A percentile compares a stretch with the other conserved stretches of the same genome.
phyloP scores from a whole-genome alignment of 2,113 vertebrate species.

The Panthera leo region DNA sequence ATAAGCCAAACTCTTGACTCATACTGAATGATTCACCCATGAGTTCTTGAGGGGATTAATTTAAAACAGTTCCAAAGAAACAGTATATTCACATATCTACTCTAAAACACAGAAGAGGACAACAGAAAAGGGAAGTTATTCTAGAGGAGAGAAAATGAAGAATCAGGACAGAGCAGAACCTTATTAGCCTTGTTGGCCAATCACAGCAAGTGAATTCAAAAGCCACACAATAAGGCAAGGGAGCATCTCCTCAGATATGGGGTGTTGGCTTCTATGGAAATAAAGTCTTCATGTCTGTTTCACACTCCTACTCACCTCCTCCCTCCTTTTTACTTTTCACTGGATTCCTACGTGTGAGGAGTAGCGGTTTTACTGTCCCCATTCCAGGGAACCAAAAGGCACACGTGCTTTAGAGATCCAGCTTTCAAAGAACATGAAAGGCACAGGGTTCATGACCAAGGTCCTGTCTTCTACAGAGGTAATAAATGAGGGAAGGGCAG shows the following conservation, averaged over 20 bases:
- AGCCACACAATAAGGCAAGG: neutral
- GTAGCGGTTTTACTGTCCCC: neutral
- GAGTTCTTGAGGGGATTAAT: constrained; percentile 76
- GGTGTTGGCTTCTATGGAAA: neutral
- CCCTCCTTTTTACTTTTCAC: neutral
- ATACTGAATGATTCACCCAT: constrained; percentile 76
- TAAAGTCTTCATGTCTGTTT: neutral
- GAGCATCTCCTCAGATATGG: neutral
- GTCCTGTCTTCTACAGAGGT: neutral
- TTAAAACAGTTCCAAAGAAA: constrained; percentile 73
- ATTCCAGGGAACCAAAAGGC: neutral
- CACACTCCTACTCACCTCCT: constrained; percentile 15
- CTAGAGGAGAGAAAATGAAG: constrained; percentile 5
- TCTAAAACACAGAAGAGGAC: constrained; percentile 50
- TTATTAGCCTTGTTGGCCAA: neutral
- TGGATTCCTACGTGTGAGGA: constrained; percentile 17
- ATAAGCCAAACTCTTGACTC: constrained; percentile 77
- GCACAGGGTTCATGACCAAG: neutral
- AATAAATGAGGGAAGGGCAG: neutral
- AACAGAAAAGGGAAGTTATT: constrained; percentile 46
- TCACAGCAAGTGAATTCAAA: constrained; percentile 13
- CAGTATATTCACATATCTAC: constrained; percentile 55
- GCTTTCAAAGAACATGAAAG: constrained; percentile 34
- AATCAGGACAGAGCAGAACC: neutral
- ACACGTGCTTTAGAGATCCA: neutral